Base-by-base conservation (phyloP, 2,113 vertebrate genomes). In the Amia ocellicauda region DNA sequence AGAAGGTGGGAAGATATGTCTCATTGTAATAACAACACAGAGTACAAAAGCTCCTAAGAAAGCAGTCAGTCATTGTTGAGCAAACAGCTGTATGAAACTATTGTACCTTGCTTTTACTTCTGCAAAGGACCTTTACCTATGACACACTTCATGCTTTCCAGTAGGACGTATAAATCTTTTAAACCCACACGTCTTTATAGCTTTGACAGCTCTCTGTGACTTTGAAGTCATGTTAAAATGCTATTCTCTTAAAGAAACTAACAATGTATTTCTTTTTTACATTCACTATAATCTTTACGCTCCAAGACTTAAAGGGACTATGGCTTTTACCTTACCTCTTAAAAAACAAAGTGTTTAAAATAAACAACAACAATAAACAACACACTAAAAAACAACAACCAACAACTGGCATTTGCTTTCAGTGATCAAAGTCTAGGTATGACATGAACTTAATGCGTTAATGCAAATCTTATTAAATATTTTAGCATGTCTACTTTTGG, bases 211-310 rank as follows among this genome's bases (percentile, higher is more conserved):
- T 47, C 45, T 16, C 45, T 47, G 16, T 47, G 45, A 47, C 45
- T 47, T 47, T 47, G 45, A 47, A 47, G 45, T 47, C 45, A 4
- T 47, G 45, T 47, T 47, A 47, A 47, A 47, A 47, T 47, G 16
- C 45, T 47, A 5, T 47, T n/a, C 14, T 5, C 5, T 13, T 17
- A 47, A 47, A 47, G 45, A 7, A 13, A 47, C 45, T 47, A 4
- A n/a, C n/a, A n/a, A n/a, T n/a, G n/a, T n/a, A n/a, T n/a, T n/a
- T n/a, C n/a, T n/a, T n/a, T n/a, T n/a, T n/a, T n/a, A n/a, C 45
- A 16, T 19, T 47, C 45, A 4, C 14, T 16, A 47, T 47, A 47
- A 47, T 47, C 45, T 47, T 47, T 17, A 3, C n/a, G n/a, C n/a
- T n/a, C n/a, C n/a, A n/a, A 47, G 2, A n/a, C 2, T 16, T 3